These are phyloP conservation scores for Drosophila pachea DNA, from an alignment of 1,140 invertebrate genomes.

Conservation along the genomic window DNA sequence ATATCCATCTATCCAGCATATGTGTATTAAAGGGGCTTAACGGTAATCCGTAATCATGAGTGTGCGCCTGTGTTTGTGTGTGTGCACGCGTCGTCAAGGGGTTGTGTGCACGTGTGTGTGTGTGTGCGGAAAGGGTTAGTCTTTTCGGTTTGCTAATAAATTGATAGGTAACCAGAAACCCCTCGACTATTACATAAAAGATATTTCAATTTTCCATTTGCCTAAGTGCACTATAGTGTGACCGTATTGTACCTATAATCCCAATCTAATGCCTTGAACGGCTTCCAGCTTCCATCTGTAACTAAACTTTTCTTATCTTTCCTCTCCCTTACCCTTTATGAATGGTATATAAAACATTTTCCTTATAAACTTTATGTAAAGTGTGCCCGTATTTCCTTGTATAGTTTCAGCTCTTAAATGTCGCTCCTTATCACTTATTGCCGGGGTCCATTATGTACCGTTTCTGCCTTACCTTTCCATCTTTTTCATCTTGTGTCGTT, in stretches of 20 bases:
- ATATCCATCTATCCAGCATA: conserved; percentile 22
- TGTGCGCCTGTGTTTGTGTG: conserved; percentile 1
- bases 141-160: conserved; percentile 30
- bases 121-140: conserved; percentile 12
- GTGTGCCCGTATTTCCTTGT: not conserved
- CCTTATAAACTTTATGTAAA: no score
- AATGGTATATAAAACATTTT: no score
- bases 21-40: conserved; percentile 25
- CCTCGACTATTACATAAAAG: conserved; percentile 5
- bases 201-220: conserved; percentile 19
- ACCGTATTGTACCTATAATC: not conserved
- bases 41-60: conserved; percentile 10
- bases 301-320: no score
- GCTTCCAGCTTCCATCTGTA: no score
- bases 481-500: conserved; percentile 8
- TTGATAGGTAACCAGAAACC: conserved; percentile 32
- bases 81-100: conserved; percentile 7
- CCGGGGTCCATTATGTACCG: conserved; percentile 23
- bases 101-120: conserved; percentile 5
- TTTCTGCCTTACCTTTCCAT: not conserved
- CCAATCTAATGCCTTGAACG: no score
- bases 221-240: not conserved
- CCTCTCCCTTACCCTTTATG: no score
- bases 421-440: conserved; percentile 19
- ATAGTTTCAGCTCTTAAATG: conserved; percentile 9